Percentiles rank a stretch among this genome's conserved stretches.
phyloP scores from a whole-genome alignment of 2,888 invertebrate genomes.

The Temnothorax unifasciatus region DNA sequence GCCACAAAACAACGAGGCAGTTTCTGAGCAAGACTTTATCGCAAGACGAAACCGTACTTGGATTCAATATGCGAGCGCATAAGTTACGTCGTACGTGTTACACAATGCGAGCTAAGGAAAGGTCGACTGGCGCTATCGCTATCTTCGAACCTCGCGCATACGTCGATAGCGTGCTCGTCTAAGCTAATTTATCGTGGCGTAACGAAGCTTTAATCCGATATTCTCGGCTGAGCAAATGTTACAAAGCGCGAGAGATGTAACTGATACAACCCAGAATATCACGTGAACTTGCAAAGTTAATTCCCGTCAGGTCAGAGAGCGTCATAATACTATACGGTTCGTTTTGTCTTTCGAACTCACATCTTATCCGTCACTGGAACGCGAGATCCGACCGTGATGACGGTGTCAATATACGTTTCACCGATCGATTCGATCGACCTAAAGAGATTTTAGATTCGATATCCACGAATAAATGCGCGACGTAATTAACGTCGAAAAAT shows the following conservation, averaged over 20 bases:
- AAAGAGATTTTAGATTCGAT: conserved; percentile 6
- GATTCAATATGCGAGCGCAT: conserved; percentile 21
- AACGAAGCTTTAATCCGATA: conserved; percentile 46
- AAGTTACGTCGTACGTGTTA: conserved; percentile 29
- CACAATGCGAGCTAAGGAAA: conserved; percentile 16
- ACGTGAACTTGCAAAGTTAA: conserved; percentile 26
- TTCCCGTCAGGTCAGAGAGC: conserved; percentile 15
- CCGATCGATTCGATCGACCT: not conserved
- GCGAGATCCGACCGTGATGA: not conserved
- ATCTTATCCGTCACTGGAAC: conserved; percentile 1
- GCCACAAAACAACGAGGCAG: not conserved
- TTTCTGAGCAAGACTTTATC: not conserved
- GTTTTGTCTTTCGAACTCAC: not conserved
- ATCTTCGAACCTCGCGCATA: conserved; percentile 17
- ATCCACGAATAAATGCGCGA: not conserved
- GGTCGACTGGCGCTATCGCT: conserved; percentile 15
- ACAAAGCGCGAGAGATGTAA: conserved; percentile 44
- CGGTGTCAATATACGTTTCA: not conserved
- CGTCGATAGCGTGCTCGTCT: conserved; percentile 10
- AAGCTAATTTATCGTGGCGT: conserved; percentile 40
- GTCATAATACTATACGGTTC: conserved; percentile 4
- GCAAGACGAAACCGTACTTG: not conserved
- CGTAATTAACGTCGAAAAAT: not conserved
- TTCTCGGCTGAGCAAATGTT: conserved; percentile 43
- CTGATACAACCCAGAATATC: conserved; percentile 27